Evolutionary conservation across 2,797 vertebrate species (phyloP).

Genomic region (Cynopterus sphinx): DNA sequence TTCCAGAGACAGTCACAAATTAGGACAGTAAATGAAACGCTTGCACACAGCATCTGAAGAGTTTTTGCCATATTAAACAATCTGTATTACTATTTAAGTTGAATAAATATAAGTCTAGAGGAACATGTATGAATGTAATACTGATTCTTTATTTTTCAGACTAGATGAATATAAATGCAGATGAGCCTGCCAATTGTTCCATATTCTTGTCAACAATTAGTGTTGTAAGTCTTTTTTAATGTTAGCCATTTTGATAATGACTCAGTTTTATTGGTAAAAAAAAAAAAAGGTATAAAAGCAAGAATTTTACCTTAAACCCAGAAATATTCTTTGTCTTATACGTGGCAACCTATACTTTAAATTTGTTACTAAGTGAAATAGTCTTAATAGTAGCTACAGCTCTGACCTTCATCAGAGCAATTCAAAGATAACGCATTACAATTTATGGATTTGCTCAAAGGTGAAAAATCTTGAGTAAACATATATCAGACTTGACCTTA

Average conservation of each 20-base stretch:
- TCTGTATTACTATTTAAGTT: not conserved
- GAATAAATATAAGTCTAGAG: not conserved
- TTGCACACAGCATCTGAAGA: not conserved
- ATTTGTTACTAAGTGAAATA: not conserved
- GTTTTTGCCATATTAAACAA: not conserved
- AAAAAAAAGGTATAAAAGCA: not conserved
- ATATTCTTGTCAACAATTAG: not conserved
- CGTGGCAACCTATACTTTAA: not conserved
- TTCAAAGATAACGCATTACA: not conserved
- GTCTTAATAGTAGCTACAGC: not conserved
- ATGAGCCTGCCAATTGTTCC: not conserved
- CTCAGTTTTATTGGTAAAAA: not conserved
- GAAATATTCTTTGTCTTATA: not conserved
- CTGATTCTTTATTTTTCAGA: not conserved
- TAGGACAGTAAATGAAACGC: not conserved
- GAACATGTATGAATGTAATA: not conserved
- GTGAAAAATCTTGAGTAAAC: not conserved
- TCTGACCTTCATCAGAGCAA: not conserved
- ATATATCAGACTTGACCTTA: not conserved
- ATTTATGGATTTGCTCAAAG: not conserved
- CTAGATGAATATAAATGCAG: not conserved
- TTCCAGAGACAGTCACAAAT: slow-evolving; percentile 25
- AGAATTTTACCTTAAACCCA: not conserved
- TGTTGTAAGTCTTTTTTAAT: not conserved
- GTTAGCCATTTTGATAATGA: not conserved